Base-by-base conservation (phyloP, 1,140 invertebrate species). In the Solenopsis fugax region DNA sequence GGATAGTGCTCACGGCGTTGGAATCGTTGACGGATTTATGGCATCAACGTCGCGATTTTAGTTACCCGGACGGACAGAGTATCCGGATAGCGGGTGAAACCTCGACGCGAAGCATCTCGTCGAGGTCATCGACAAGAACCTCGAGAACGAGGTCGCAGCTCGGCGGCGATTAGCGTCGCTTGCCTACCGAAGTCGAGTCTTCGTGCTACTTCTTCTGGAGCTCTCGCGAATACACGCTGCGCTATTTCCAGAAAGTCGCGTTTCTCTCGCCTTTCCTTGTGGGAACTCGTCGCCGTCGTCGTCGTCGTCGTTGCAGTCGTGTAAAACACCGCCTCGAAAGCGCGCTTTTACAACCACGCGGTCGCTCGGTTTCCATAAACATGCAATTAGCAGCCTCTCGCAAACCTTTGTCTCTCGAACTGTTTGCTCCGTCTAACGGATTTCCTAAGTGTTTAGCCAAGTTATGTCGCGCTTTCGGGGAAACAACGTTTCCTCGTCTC, bases 151-250 rank as follows among this genome's bases (percentile, higher is more conserved):
- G 93, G 92, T 91, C 93, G 90, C 72, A 18, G 34, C 34, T 56
- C 34, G 52, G n/a, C 41, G 24, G 72, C 89, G 92, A 93, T 92
- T 92, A 92, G 88, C 91, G 89, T 93, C 89, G 85, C 87, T 88
- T 82, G 92, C 92, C 87, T 92, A 90, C 90, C 92, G 93, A 69
- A 50, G 65, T 67, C 64, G 91, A 90, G 85, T 82, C 37, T 41
- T 71, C 89, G 90, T 93, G 85, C 92, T 72, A 91, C 92, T 93
- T 94, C 86, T 73, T 77, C 48, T 91, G 81, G n/a, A 18, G n/a
- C 16, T 37, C 41, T n/a, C 41, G 41, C 18, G 29, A 85, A 29
- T 58, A 65, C 21, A 67, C 54, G 13, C 13, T 37, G 73, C 65
- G 62, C 65, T 67, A 78, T 89, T 85, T 89, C 29, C 87, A 77